phyloP scores from a whole-genome alignment of 2,113 vertebrate genomes.

The Leptocoma aspasia region DNA sequence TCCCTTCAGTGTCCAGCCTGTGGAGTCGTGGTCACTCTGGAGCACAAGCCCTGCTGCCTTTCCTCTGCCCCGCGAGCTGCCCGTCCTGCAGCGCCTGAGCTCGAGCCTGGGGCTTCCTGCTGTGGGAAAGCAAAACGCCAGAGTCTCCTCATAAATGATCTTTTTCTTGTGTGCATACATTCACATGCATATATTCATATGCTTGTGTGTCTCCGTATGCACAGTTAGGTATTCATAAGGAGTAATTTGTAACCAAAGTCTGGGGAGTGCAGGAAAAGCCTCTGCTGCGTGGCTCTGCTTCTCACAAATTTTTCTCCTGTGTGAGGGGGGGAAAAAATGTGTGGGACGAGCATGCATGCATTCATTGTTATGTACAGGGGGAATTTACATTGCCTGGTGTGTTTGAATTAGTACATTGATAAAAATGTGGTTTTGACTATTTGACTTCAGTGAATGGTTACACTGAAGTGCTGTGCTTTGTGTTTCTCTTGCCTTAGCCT shows the following conservation, averaged over 20 bases:
- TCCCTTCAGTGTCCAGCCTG: fast-evolving
- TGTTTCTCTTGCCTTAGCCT: not conserved
- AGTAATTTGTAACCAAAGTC: not conserved
- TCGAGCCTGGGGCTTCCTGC: not conserved
- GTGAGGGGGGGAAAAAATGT: not conserved
- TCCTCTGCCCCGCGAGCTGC: not conserved
- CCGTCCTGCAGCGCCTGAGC: fast-evolving
- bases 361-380: not conserved
- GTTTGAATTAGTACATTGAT: not conserved
- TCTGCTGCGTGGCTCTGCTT: not conserved
- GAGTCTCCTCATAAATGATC: not conserved
- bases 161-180: not conserved
- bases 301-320: not conserved
- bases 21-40: not conserved
- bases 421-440: conserved; percentile 13
- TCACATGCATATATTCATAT: not conserved
- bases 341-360: not conserved
- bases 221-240: not conserved
- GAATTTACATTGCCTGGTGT: not conserved
- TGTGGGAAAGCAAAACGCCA: not conserved
- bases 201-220: not conserved
- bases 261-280: not conserved
- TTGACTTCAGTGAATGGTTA: not conserved
- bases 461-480: not conserved
- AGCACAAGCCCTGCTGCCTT: not conserved